Evolutionary conservation across 1,140 invertebrate species (phyloP), one percentile per base, ranked within the genome.

Genomic region (Spodoptera frugiperda): DNA sequence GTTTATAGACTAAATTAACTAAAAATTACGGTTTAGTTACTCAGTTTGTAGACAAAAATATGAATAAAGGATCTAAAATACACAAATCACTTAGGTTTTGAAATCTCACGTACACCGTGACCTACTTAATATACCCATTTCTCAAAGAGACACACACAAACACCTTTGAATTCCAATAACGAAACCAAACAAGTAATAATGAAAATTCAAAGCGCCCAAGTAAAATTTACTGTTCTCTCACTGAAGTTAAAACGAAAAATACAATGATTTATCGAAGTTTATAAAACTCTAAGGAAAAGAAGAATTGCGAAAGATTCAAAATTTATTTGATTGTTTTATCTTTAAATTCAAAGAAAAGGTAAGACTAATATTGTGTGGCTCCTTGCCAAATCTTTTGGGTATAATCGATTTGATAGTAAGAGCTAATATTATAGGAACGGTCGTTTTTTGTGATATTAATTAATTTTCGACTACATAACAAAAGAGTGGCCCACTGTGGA

Each of bases 201-300:
- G 12, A 30, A n/a, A 57, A 57, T 59, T 59, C 21, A 15, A 61
- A 17, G n/a, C 5, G 8, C 2, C 14, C 3, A 61, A 39, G 30
- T n/a, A 17, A 15, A 17, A 39, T 17, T 39, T 61, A 6, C 25
- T 2, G 6, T 15, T 15, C n/a, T 57, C 8, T 11, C 30, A 25
- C 2, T 14, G 25, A 57, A 57, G 11, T 25, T 30, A 30, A 57
- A 57, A 57, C 12, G 12, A 57, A 39, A 39, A 39, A 61, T 6
- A 15, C 11, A 14, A 61, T 14, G 57, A 61, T 61, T 61, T 61
- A 61, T 61, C n/a, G 57, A 11, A 59, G 55, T 59, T 51, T 51
- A 9, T 53, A 57, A 30, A 21, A 54, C 9, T 14, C 11, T 6
- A 25, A 30, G 53, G 21, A 54, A 19, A 9, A 54, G 53, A 54